These are phyloP conservation scores for Ornithorhynchus anatinus DNA, from an alignment of 2,113 vertebrate species.

Conservation along the genomic window DNA sequence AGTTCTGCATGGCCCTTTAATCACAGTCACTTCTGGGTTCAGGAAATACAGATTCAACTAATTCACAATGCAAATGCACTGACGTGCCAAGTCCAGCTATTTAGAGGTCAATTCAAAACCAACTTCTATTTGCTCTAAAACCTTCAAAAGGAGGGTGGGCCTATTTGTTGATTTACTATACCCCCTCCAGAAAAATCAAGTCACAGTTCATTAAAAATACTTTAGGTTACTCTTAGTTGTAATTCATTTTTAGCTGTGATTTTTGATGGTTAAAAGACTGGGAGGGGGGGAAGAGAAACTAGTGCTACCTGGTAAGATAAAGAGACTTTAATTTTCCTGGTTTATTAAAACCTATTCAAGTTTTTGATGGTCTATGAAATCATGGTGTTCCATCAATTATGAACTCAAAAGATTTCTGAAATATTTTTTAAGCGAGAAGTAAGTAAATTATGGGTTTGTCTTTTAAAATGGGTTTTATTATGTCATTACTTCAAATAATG, in stretches of 20 bases:
- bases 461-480: slow-evolving; percentile 77
- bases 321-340: slow-evolving; percentile 46
- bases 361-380: slow-evolving; percentile 61
- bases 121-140: neutral
- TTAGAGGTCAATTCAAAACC: too few species aligned
- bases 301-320: slow-evolving; percentile 11
- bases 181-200: slow-evolving; percentile 2
- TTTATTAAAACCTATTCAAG: slow-evolving; percentile 63
- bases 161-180: slow-evolving; percentile 3
- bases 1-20: too few species aligned
- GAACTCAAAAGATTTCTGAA: slow-evolving; percentile 62
- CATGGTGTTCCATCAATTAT: slow-evolving; percentile 51
- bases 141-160: neutral
- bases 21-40: too few species aligned
- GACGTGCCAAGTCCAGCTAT: too few species aligned
- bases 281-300: neutral
- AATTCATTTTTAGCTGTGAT: slow-evolving; percentile 29
- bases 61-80: too few species aligned
- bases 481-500: slow-evolving; percentile 76
- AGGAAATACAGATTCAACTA: too few species aligned
- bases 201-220: slow-evolving; percentile 30
- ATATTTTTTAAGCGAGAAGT: slow-evolving; percentile 54
- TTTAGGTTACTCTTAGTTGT: slow-evolving; percentile 21
- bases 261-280: slow-evolving; percentile 25
- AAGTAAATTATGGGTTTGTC: slow-evolving; percentile 70